A percentile compares a stretch with the other conserved stretches of the same genome.
Conservation (phyloP, 2,888 invertebrate genomes). For the Oxyscelio sp. region DNA sequence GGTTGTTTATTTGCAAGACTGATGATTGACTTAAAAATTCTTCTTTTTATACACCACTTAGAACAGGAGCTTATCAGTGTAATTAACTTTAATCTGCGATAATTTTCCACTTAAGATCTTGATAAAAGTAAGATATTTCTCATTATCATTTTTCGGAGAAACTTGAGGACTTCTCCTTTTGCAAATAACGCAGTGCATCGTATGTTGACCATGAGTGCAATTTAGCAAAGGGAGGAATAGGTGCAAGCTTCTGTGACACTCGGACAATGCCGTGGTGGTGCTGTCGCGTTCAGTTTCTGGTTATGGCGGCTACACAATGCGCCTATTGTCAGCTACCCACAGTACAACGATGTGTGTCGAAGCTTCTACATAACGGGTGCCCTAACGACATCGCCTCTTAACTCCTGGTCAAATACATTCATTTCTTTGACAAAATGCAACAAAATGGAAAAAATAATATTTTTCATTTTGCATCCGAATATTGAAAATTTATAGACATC, state of each 20-base stretch:
- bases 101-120: slow-evolving; percentile 36
- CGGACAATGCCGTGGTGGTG: slow-evolving; percentile 86
- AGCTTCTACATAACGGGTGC: no score
- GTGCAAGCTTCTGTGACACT: slow-evolving; percentile 83
- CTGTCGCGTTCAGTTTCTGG: slow-evolving; percentile 87
- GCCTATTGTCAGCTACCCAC: no score
- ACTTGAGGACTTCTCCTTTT: slow-evolving; percentile 25
- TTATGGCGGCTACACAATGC: slow-evolving; percentile 88
- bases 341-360: no score
- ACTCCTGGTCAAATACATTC: no score
- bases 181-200: slow-evolving; percentile 55
- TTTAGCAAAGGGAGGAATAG: slow-evolving; percentile 79
- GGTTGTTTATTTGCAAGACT: no score
- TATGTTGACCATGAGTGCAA: slow-evolving; percentile 76
- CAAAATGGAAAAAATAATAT: no score
- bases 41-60: slow-evolving; percentile 39
- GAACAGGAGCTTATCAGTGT: slow-evolving; percentile 41
- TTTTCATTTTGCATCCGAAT: no score
- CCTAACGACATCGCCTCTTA: no score
- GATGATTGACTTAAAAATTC: background rate
- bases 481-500: no score
- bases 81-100: slow-evolving; percentile 36
- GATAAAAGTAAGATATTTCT: slow-evolving; percentile 40
- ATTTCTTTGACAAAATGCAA: no score
- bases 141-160: slow-evolving; percentile 49